These are phyloP conservation scores for Drosophila nr. medialis DNA, from an alignment of 2,888 invertebrate genomes.

Conservation along the genomic window DNA sequence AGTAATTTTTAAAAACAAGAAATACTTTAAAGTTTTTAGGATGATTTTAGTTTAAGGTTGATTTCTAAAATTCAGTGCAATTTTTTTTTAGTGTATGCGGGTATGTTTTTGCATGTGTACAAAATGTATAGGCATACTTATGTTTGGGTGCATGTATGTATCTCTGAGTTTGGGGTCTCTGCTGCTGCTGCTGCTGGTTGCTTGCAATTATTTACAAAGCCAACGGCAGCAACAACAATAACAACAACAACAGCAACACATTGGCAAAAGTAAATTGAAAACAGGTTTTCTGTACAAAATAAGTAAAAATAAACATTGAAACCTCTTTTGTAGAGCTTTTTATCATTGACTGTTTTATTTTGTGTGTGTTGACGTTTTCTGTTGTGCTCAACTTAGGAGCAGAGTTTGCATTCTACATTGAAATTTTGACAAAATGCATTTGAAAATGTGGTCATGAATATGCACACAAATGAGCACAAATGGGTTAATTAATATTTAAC, in stretches of 20 bases:
- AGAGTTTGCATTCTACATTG: slow-evolving; percentile 22
- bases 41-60: neutral
- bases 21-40: neutral
- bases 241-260: slow-evolving; percentile 40
- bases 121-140: slow-evolving; percentile 17
- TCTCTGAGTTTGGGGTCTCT: slow-evolving; percentile 65
- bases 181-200: slow-evolving; percentile 59
- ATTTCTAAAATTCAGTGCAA: neutral
- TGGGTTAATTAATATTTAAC: slow-evolving; percentile 22
- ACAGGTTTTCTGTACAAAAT: slow-evolving; percentile 68
- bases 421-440: slow-evolving; percentile 21
- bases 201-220: slow-evolving; percentile 79
- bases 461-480: slow-evolving; percentile 16
- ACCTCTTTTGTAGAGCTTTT: slow-evolving; percentile 76
- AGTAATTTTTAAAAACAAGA: neutral
- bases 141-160: slow-evolving; percentile 20
- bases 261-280: slow-evolving; percentile 75
- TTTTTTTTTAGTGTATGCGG: neutral
- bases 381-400: slow-evolving; percentile 16
- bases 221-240: slow-evolving; percentile 56
- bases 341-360: slow-evolving; percentile 67
- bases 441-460: slow-evolving; percentile 13
- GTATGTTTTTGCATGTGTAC: slow-evolving; percentile 41
- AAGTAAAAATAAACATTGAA: slow-evolving; percentile 63
- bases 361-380: slow-evolving; percentile 33